Evolutionary conservation across 2,888 invertebrate genomes (phyloP).

Genomic region (Eilema caniola): DNA sequence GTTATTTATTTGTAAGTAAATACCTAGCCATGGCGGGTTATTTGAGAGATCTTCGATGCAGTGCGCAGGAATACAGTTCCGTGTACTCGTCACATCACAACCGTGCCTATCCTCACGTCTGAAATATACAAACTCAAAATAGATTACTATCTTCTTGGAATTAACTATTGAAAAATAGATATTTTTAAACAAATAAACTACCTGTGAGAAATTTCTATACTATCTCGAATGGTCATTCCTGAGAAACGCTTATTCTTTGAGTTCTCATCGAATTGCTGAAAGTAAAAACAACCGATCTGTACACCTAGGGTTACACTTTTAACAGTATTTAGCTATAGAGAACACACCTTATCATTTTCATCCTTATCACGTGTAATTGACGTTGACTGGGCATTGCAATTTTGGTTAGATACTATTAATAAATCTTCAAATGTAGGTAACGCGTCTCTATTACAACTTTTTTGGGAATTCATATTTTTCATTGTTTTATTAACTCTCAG

Average conservation of each 20-base stretch:
- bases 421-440: slow-evolving; percentile 50
- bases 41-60: slow-evolving; percentile 16
- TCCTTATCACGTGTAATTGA: slow-evolving; percentile 9
- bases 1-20: not conserved
- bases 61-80: slow-evolving; percentile 23
- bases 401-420: slow-evolving; percentile 42
- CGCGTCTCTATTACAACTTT: slow-evolving; percentile 25
- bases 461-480: slow-evolving; percentile 51
- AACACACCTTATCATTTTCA: slow-evolving; percentile 37
- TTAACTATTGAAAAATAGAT: not conserved
- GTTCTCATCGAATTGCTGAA: slow-evolving; percentile 59
- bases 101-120: slow-evolving; percentile 50
- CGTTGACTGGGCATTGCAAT: slow-evolving; percentile 2
- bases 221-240: slow-evolving; percentile 69
- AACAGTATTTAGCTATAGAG: slow-evolving; percentile 3
- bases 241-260: slow-evolving; percentile 43
- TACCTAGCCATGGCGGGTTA: slow-evolving; percentile 47
- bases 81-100: slow-evolving; percentile 34
- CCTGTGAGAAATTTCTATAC: slow-evolving; percentile 76
- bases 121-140: slow-evolving; percentile 31
- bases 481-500: slow-evolving; percentile 60
- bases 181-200: slow-evolving; percentile 47
- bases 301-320: slow-evolving; percentile 7
- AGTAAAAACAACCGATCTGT: slow-evolving; percentile 46
- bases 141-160: not conserved